Evolutionary conservation across 1,140 invertebrate genomes (phyloP).

Genomic region (Penaeus chinensis): DNA sequence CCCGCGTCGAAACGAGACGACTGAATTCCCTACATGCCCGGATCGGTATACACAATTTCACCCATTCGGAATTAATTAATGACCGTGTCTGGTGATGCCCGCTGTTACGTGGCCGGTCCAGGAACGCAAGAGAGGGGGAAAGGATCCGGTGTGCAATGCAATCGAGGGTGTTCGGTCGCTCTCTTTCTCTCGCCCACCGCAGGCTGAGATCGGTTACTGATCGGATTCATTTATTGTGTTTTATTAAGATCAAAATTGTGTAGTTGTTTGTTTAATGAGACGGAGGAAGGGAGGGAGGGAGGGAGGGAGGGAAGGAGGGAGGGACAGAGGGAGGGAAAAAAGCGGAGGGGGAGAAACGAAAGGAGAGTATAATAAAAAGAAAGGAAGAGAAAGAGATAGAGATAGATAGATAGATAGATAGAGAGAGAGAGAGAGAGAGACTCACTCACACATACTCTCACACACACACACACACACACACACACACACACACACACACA

Average conservation of each 20-base stretch:
- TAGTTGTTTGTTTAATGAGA: background rate
- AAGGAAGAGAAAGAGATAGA: conserved; percentile 1
- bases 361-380: conserved; percentile 1
- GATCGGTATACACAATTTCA: too few relatives aligned
- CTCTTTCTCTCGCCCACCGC: background rate
- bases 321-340: background rate
- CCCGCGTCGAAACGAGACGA: too few relatives aligned
- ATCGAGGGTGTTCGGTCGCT: too few relatives aligned
- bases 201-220: too few relatives aligned
- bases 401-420: conserved; percentile 15
- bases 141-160: too few relatives aligned
- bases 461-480: too few relatives aligned
- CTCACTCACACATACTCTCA: background rate
- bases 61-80: too few relatives aligned
- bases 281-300: background rate
- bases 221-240: background rate
- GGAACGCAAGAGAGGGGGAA: too few relatives aligned
- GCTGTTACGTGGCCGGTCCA: too few relatives aligned
- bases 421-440: background rate
- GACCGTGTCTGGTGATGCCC: too few relatives aligned
- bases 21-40: too few relatives aligned
- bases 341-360: background rate
- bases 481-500: too few relatives aligned
- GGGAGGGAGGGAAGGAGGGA: background rate
- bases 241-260: background rate